Percentiles rank a stretch among this genome's conserved stretches.
phyloP scores from a whole-genome alignment of 2,113 vertebrate genomes.

The Nibea coibor region DNA sequence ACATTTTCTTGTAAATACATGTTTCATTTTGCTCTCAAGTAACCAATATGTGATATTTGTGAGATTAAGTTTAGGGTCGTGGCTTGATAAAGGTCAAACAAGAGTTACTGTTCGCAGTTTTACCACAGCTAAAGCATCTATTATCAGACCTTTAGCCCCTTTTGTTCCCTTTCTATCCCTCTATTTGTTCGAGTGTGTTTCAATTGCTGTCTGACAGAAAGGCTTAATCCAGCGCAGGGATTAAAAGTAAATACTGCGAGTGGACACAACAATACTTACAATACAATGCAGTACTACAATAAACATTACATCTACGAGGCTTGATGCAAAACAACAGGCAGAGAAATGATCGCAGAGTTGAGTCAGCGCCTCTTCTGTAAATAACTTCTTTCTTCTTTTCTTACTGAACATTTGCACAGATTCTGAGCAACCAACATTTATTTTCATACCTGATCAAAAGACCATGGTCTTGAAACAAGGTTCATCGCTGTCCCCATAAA shows the following conservation, averaged over 20 bases:
- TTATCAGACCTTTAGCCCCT: neutral
- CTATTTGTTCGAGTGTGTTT: neutral
- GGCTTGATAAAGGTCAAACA: neutral
- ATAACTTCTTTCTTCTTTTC: neutral
- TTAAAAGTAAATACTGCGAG: neutral
- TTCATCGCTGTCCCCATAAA: constrained; percentile 79
- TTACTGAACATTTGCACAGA: neutral
- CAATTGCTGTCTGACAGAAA: neutral
- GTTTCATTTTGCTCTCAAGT: neutral
- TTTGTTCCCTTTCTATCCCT: neutral
- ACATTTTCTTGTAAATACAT: neutral
- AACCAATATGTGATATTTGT: neutral
- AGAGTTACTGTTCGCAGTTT: neutral
- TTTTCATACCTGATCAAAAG: constrained; percentile 81
- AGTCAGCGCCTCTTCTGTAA: neutral
- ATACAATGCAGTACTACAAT: neutral
- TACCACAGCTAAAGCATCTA: neutral
- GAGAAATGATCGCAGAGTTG: neutral
- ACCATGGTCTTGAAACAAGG: constrained; percentile 75
- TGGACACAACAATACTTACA: neutral
- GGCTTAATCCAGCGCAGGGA: neutral
- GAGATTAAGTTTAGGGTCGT: neutral
- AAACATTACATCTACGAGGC: neutral
- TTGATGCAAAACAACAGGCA: neutral
- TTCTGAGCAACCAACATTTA: neutral